Conservation (phyloP, 2,797 vertebrate genomes). For the Eulemur mongoz region DNA sequence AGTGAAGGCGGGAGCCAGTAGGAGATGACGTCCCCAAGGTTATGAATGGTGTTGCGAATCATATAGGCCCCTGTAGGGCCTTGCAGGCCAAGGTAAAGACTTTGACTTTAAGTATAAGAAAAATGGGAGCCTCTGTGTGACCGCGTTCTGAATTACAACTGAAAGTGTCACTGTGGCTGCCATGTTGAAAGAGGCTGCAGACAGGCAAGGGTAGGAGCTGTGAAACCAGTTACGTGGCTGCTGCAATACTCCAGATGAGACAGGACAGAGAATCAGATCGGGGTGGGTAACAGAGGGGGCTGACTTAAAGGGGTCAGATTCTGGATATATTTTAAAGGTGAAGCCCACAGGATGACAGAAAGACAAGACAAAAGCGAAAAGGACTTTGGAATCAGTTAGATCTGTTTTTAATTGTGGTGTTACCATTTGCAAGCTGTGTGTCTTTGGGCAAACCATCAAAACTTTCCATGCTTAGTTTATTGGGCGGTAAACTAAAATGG, state of each 20-base stretch:
- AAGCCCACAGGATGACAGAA: background rate
- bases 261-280: background rate
- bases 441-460: background rate
- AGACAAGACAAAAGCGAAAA: background rate
- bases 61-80: background rate
- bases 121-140: background rate
- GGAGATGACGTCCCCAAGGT: background rate
- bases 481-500: slow-evolving; percentile 9
- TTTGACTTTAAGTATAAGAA: background rate
- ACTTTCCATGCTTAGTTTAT: background rate
- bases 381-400: background rate
- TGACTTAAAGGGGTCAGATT: background rate
- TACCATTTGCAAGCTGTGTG: background rate
- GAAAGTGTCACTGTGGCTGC: background rate
- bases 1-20: background rate
- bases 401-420: background rate
- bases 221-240: background rate
- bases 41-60: background rate
- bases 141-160: background rate
- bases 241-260: background rate
- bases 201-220: too few species aligned
- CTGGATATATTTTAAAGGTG: background rate
- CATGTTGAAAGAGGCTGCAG: background rate
- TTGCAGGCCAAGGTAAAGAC: background rate
- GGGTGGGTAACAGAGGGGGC: background rate